Evolutionary conservation across 2,888 invertebrate genomes (phyloP).

Genomic region (Lissocephala sabroskyi): DNA sequence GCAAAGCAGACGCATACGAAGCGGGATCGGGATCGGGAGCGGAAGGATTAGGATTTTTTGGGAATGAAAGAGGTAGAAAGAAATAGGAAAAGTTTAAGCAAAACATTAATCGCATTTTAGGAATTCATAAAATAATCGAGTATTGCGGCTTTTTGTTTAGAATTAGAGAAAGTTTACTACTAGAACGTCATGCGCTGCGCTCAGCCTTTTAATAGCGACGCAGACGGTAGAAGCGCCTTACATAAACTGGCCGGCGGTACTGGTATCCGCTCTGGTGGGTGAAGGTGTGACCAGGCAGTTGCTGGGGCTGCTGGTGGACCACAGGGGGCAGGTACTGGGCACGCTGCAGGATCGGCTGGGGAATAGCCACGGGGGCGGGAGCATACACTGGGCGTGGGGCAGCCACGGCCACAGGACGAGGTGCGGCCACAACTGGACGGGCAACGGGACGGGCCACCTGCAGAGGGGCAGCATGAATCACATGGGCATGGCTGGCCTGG

Average conservation of each 20-base stretch:
- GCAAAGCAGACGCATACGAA: constrained; percentile 16
- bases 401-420: constrained; percentile 4
- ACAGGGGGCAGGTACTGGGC: constrained; percentile 42
- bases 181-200: constrained; percentile 21
- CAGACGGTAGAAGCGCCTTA: constrained; percentile 63
- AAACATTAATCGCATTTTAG: no score
- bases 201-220: constrained; percentile 50
- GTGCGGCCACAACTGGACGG: constrained; percentile 20
- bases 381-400: constrained; percentile 26
- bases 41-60: constrained; percentile 8
- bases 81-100: not conserved
- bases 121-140: no score
- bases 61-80: not conserved
- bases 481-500: not conserved
- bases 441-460: constrained; percentile 17
- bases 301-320: constrained; percentile 27
- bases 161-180: constrained; percentile 40
- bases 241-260: constrained; percentile 67
- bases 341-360: constrained; percentile 43
- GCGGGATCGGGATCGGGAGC: constrained; percentile 13
- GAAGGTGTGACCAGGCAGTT: constrained; percentile 51
- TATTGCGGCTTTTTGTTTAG: no score
- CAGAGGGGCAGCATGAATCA: no score
- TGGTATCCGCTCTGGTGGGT: constrained; percentile 59
- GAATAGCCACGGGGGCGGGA: constrained; percentile 30